Conservation (phyloP, 2,113 vertebrate genomes). For the Poecilia latipinna region DNA sequence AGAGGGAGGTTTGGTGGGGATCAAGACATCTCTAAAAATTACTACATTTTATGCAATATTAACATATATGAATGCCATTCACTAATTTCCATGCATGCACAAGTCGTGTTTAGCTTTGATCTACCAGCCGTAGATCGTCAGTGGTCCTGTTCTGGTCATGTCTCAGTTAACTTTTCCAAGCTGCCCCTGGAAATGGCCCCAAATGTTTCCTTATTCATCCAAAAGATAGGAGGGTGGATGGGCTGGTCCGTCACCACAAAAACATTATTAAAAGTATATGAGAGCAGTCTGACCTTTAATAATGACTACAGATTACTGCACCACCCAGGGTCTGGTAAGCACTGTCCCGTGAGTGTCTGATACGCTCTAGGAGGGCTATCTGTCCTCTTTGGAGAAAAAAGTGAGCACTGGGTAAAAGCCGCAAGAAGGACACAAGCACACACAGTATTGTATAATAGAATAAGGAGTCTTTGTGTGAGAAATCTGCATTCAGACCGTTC, state of each 20-base stretch:
- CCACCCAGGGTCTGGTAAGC: slow-evolving; percentile 70
- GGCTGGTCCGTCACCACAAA: slow-evolving; percentile 10
- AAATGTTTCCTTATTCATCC: not conserved
- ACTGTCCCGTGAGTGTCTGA: not conserved
- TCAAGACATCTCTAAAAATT: not conserved
- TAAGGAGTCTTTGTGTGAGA: not conserved
- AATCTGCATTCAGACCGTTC: not conserved
- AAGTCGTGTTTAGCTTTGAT: too few relatives aligned
- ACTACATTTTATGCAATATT: not conserved
- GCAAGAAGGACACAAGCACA: slow-evolving; percentile 19
- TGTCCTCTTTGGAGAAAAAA: slow-evolving; percentile 34
- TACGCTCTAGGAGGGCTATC: slow-evolving; percentile 51
- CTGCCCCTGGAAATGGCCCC: too few relatives aligned
- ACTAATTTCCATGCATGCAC: too few relatives aligned
- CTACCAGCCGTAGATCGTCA: not conserved
- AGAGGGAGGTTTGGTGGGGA: too few relatives aligned
- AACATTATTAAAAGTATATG: slow-evolving; percentile 72
- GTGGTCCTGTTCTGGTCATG: not conserved
- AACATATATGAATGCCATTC: too few relatives aligned
- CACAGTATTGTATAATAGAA: too few relatives aligned
- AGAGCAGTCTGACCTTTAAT: slow-evolving; percentile 56
- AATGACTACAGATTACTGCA: slow-evolving; percentile 58
- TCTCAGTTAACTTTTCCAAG: not conserved
- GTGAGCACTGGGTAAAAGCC: not conserved
- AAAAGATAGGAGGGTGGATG: not conserved